These are phyloP conservation scores for Acipenser oxyrinchus DNA, from an alignment of 2,797 vertebrate species.

Conservation along the genomic window DNA sequence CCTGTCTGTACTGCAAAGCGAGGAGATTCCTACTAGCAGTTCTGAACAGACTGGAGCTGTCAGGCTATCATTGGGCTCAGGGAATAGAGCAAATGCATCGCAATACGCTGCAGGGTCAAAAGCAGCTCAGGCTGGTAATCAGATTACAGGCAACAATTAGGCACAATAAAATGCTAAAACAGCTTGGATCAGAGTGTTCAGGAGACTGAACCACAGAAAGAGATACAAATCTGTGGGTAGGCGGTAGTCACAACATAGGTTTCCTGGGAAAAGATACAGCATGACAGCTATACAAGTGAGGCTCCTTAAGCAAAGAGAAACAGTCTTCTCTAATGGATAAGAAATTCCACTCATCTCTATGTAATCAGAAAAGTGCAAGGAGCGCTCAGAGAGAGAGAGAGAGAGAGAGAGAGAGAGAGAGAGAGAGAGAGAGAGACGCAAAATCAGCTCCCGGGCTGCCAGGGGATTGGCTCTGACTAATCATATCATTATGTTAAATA, in stretches of 20 bases:
- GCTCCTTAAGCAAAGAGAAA: conserved; percentile 32
- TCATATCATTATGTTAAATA: conserved; percentile 43
- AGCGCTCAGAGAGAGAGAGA: conserved; percentile 21
- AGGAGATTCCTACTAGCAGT: conserved; percentile 47
- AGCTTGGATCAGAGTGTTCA: conserved; percentile 55
- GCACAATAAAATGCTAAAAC: conserved; percentile 66
- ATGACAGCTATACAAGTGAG: conserved; percentile 38
- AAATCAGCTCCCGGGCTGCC: conserved; percentile 31
- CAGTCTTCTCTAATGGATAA: conserved; percentile 46
- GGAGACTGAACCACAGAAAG: conserved; percentile 40
- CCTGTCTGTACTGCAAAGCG: conserved; percentile 48
- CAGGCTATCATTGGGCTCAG: conserved; percentile 48
- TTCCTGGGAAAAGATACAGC: conserved; percentile 19
- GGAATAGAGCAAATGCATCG: conserved; percentile 45
- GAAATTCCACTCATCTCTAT: conserved; percentile 58
- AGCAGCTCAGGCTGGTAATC: conserved; percentile 79
- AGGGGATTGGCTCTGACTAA: conserved; percentile 34
- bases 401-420: too few relatives aligned
- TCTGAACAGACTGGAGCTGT: conserved; percentile 44
- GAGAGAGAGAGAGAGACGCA: too few relatives aligned
- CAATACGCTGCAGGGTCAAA: conserved; percentile 61
- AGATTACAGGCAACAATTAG: conserved; percentile 94
- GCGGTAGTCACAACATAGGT: conserved; percentile 24
- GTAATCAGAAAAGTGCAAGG: conserved; percentile 45
- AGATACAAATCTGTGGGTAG: conserved; percentile 30